Evolutionary conservation across 2,888 invertebrate species (phyloP), one percentile per base, ranked within the genome.

Genomic region (Tholera decimalis): DNA sequence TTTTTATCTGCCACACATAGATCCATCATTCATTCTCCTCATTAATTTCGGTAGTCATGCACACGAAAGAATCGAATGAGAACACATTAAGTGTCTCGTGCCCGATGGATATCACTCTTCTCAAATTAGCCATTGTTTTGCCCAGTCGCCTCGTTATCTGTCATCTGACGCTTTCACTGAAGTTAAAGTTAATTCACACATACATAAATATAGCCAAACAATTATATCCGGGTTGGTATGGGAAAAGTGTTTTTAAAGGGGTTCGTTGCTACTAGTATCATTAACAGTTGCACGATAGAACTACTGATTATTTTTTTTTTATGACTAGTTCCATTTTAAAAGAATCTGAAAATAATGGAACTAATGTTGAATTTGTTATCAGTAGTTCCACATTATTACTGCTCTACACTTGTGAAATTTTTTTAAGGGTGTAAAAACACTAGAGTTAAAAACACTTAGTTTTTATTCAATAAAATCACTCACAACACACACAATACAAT

Each of bases 91-190:
- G 72, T 64, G 62, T 76, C 75, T 65, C 64, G 66, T 64, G 64
- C 47, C 20, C 20, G 79, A 83, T 84, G 74, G 59, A 65, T 73
- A 83, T 84, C 83, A 76, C 54, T 72, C 73, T 73, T 44, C 66
- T 64, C 67, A 82, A 84, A 84, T 86, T 80, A 80, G 79, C 81
- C 69, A 83, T 88, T 86, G 85, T 88, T 86, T 82, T 80, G 66
- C 72, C 68, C 63, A 50, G 54, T 73, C 54, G 58, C 50, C 28
- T 50, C 54, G 70, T 81, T 85, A 83, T 85, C 82, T 80, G 18
- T 53, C 68, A 83, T 85, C 85, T 65, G 69, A 82, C 78, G 82
- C 85, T 91, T 88, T 89, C 88, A 85, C 88, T 81, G 39, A 33
- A 79, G 76, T 80, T 83, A 85, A 37, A 49, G 61, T 50, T 24